Percentiles rank a stretch among this genome's conserved stretches.
phyloP scores from a whole-genome alignment of 2,113 vertebrate species.

The Acanthochromis polyacanthus region DNA sequence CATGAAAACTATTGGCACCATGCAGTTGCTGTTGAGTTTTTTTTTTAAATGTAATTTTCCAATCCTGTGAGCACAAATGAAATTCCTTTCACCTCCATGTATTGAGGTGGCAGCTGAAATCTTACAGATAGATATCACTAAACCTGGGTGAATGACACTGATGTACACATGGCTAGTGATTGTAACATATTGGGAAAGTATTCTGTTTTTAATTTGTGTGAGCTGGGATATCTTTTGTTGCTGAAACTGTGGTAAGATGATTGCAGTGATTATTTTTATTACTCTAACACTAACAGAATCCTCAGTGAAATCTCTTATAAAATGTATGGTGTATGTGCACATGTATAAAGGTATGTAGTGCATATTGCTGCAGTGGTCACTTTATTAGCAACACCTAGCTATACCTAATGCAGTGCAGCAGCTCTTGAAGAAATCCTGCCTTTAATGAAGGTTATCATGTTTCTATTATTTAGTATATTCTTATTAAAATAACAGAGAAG shows the following conservation, averaged over 20 bases:
- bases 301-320: background rate
- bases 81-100: constrained; percentile 18
- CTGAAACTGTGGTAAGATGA: background rate
- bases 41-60: constrained; percentile 29
- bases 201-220: background rate
- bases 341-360: background rate
- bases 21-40: constrained; percentile 6
- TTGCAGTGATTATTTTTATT: background rate
- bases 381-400: background rate
- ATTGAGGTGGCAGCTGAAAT: background rate
- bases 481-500: background rate
- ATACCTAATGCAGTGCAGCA: no score
- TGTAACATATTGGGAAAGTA: background rate
- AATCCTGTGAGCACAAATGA: constrained; percentile 24
- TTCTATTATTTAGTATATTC: background rate
- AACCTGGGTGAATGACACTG: constrained; percentile 5
- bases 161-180: constrained; percentile 8
- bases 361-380: background rate
- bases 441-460: background rate
- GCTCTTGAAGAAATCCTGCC: background rate
- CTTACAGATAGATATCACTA: background rate
- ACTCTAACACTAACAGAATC: background rate
- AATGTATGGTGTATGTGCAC: background rate
- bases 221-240: constrained; percentile 3
- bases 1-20: constrained; percentile 9